These are phyloP conservation scores for Ischnus inquisitorius DNA, from an alignment of 2,888 invertebrate species.

Conservation along the genomic window DNA sequence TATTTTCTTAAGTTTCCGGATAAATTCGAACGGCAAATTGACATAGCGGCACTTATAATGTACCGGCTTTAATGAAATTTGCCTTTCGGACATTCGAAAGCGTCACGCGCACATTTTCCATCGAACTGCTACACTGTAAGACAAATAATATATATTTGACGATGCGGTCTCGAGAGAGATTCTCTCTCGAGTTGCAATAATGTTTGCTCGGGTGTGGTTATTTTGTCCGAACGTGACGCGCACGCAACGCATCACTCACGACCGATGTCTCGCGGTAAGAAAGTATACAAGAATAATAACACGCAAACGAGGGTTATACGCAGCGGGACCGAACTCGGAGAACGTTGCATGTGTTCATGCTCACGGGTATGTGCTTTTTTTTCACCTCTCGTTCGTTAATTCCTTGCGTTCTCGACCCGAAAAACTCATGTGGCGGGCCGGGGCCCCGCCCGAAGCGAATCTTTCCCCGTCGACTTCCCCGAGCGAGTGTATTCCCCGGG, in stretches of 20 bases:
- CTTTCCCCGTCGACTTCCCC: constrained; percentile 51
- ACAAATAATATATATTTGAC: constrained; percentile 4
- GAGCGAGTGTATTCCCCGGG: constrained; percentile 23
- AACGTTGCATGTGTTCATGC: constrained; percentile 18
- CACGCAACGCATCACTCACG: constrained; percentile 26
- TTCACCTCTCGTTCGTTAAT: constrained; percentile 44
- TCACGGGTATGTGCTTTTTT: constrained; percentile 17
- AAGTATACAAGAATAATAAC: constrained; percentile 30
- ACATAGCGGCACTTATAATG: not conserved
- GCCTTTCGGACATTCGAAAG: constrained; percentile 16
- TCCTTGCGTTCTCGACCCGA: constrained; percentile 45
- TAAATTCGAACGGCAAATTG: not conserved
- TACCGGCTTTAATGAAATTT: not conserved
- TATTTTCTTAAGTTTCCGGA: too few relatives aligned
- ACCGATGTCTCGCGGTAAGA: not conserved
- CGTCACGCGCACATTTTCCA: not conserved
- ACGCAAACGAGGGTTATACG: constrained; percentile 22
- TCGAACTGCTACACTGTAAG: constrained; percentile 21
- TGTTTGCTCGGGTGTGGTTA: constrained; percentile 33
- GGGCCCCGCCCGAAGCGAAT: constrained; percentile 62
- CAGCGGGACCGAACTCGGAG: constrained; percentile 12
- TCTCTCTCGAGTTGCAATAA: constrained; percentile 10
- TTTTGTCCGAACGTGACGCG: constrained; percentile 2
- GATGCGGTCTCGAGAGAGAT: not conserved
- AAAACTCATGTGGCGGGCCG: constrained; percentile 29